Base-by-base conservation (phyloP, 2,797 vertebrate genomes). In the Rhinatrema bivittatum region DNA sequence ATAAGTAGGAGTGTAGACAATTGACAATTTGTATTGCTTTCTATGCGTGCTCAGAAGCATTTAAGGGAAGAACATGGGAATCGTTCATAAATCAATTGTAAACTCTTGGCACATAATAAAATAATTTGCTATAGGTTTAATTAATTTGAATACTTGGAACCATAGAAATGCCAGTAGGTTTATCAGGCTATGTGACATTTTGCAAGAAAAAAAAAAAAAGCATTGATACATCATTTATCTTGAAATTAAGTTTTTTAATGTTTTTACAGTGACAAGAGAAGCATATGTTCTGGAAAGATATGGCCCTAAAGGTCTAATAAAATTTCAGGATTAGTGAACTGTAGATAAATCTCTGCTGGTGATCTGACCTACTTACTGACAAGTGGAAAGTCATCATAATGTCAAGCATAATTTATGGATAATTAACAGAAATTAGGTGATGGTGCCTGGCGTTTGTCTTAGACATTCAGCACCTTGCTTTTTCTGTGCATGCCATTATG, bases 341-440 rank as follows among this genome's bases (percentile, higher is more conserved):
- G 67, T 50, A 66, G 28, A 60, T 67, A 59, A 76, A 51, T 81
- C 70, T 80, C 71, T 56, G 52, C 52, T 51, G 70, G 74, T 70
- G 46, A 46, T n/a, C 42, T 74, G 77, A 78, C 77, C 71, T 71
- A 83, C 62, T 86, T 86, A 81, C 40, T 42, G 44, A 29, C 10
- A 53, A 36, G 8, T 32, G 28, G 41, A 24, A 25, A 27, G 2
- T 30, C 16, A 32, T 25, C 44, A 17, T 38, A 7, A 42, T 29
- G 41, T 41, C 20, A 9, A 30, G 16, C n/a, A 5, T 44, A 15
- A 37, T 14, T 14, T 14, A 19, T 3, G 22, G 16, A 5, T 12
- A 32, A 22, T 41, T 46, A 10, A 19, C 11, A 23, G 20, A 23
- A 17, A 33, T 52, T 44, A 25, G 10, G 15, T 13, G 9, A 23